phyloP scores from a whole-genome alignment of 2,113 vertebrate species.

The Bufo gargarizans region DNA sequence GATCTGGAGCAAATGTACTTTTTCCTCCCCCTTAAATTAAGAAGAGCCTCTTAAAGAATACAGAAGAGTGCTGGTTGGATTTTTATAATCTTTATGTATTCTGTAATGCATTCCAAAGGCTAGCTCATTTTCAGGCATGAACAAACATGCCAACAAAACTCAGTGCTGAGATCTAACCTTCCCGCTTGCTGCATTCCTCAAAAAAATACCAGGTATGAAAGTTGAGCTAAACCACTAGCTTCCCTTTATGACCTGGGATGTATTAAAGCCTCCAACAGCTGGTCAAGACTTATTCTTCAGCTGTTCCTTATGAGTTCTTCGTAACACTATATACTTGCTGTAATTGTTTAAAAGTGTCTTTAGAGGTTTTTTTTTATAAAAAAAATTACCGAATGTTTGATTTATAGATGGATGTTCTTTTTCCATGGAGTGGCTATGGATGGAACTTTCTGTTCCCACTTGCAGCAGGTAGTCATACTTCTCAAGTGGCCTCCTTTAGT shows the following conservation, averaged over 20 bases:
- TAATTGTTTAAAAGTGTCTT: no score
- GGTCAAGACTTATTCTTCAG: not conserved
- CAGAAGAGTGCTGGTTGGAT: conserved; percentile 22
- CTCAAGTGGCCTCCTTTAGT: no score
- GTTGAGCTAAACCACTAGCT: not conserved
- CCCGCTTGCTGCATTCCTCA: conserved; percentile 58
- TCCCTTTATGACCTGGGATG: not conserved
- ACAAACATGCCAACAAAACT: conserved; percentile 59
- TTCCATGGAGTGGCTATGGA: not conserved
- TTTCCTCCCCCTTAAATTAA: conserved; percentile 26
- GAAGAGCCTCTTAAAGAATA: conserved; percentile 8
- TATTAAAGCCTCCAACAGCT: not conserved
- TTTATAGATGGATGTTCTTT: no score
- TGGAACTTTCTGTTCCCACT: not conserved
- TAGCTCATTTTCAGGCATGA: conserved; percentile 60
- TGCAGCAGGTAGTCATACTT: not conserved
- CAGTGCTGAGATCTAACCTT: conserved; percentile 57
- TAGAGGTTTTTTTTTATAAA: no score
- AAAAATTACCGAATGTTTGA: no score
- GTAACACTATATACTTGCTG: not conserved
- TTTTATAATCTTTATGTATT: conserved; percentile 49
- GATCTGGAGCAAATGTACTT: not conserved
- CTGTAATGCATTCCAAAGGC: conserved; percentile 60
- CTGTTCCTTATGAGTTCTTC: not conserved
- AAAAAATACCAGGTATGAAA: conserved; percentile 27